Conservation (phyloP, 2,888 invertebrate species). For the Anorthoa munda region DNA sequence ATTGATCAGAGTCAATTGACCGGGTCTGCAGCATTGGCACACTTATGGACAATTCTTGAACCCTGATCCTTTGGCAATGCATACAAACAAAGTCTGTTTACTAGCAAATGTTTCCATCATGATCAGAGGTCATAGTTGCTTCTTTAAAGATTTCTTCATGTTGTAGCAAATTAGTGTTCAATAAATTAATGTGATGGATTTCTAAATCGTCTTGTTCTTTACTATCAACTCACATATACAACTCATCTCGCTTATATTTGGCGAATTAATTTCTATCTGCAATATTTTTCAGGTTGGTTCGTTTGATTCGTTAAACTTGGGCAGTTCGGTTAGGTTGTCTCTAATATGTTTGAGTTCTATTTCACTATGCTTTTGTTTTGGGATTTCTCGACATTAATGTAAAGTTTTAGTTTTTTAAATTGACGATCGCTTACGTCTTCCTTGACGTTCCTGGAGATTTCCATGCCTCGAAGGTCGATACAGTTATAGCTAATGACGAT, state of each 20-base stretch:
- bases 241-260: not conserved
- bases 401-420: too few species aligned
- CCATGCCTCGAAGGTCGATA: slow-evolving; percentile 39
- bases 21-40: slow-evolving; percentile 36
- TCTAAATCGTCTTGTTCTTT: not conserved
- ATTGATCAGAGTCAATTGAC: slow-evolving; percentile 58
- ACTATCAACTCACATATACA: not conserved
- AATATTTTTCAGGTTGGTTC: not conserved
- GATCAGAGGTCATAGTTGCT: slow-evolving; percentile 7
- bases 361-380: not conserved
- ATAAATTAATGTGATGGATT: not conserved
- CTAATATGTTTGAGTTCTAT: not conserved
- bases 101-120: slow-evolving; percentile 7
- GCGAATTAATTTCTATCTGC: not conserved
- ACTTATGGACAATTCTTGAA: slow-evolving; percentile 27
- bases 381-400: too few species aligned
- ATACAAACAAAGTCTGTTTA: slow-evolving; percentile 3
- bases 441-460: slow-evolving; percentile 14
- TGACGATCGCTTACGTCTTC: not conserved
- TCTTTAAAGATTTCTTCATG: not conserved
- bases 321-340: too few species aligned
- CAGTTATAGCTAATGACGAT: slow-evolving; percentile 31
- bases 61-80: slow-evolving; percentile 24
- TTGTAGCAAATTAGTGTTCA: not conserved
- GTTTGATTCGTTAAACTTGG: not conserved